phyloP scores from a whole-genome alignment of 2,113 vertebrate species.

The Halcyon malimbica region DNA sequence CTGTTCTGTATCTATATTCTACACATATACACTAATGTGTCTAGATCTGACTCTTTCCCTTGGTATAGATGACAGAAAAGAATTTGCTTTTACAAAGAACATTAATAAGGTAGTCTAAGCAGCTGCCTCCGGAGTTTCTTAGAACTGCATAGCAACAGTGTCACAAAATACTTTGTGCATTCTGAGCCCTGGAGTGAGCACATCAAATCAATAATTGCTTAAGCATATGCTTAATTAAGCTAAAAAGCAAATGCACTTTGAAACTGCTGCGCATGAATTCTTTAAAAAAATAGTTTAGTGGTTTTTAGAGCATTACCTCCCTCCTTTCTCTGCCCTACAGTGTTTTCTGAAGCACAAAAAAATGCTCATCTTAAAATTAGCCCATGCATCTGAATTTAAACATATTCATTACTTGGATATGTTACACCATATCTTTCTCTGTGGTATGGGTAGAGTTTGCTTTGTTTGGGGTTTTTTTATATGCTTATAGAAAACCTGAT shows the following conservation, averaged over 20 bases:
- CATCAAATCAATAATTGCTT: conserved; percentile 60
- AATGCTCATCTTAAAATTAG: neutral
- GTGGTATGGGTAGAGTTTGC: neutral
- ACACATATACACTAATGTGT: too few relatives aligned
- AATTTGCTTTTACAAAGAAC: neutral
- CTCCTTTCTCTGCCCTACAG: neutral
- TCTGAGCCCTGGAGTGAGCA: conserved; percentile 1
- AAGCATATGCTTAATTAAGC: conserved; percentile 51
- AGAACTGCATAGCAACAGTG: neutral
- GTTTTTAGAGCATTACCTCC: neutral
- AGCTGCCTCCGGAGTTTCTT: neutral
- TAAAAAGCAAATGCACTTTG: conserved; percentile 23
- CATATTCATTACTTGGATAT: neutral
- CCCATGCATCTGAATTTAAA: neutral
- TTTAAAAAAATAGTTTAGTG: conserved; percentile 5
- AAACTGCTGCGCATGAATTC: conserved; percentile 8
- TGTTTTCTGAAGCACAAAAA: neutral
- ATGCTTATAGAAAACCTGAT: neutral
- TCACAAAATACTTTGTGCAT: neutral
- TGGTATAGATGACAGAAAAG: neutral
- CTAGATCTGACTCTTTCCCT: neutral
- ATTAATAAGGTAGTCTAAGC: neutral
- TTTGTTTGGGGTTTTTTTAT: neutral
- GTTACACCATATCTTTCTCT: neutral
- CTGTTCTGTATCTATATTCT: neutral